Base-by-base conservation (phyloP, 2,113 vertebrate genomes). In the Callospermophilus lateralis region DNA sequence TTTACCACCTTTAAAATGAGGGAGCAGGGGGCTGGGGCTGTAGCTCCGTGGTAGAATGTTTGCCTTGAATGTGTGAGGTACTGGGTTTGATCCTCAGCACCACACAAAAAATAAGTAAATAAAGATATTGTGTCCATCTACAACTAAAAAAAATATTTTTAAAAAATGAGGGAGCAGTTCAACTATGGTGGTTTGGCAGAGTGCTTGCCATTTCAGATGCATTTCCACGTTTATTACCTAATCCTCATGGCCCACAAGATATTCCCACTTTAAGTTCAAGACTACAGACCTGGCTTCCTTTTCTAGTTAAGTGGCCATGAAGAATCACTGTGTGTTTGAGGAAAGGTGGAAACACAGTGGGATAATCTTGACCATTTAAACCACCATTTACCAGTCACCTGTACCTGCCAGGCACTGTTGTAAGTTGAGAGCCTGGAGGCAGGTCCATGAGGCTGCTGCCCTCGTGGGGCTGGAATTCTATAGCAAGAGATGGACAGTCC, bases 1-100 rank as follows among this genome's bases (percentile, higher is more conserved):
- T 90, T n/a, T n/a, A n/a, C 76, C n/a, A 26, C 73, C 72, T 94
- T 74, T 94, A 61, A 87, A 48, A n/a, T 6, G 20, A 84, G 61
- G 34, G 11, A 58, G 9, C 42, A 58, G 55, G 48, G 12, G 10
- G 12, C 48, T 51, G 48, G 48, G 48, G 12, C 12, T 51, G 48
- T 51, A 51, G 48, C 48, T 51, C 48, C 2, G 15, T 53, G 16
- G 51, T 53, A 53, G 51, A 53, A 16, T 53, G 51, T 53, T 15
- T 53, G 51, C 9, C 51, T 53, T 16, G 51, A 53, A 53, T 15
- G 4, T 53, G 16, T 53, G 51, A 53, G 16, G 51, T 15, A 15
- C 51, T 17, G 4, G 51, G 51, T 53, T 53, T 6, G 0, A 53
- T 53, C 16, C 51, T 53, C 51, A 53, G 51, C 13, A 53, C 51